phyloP scores from a whole-genome alignment of 53 echinoderm and acorn worm genomes.

The Pentamera pediparva region DNA sequence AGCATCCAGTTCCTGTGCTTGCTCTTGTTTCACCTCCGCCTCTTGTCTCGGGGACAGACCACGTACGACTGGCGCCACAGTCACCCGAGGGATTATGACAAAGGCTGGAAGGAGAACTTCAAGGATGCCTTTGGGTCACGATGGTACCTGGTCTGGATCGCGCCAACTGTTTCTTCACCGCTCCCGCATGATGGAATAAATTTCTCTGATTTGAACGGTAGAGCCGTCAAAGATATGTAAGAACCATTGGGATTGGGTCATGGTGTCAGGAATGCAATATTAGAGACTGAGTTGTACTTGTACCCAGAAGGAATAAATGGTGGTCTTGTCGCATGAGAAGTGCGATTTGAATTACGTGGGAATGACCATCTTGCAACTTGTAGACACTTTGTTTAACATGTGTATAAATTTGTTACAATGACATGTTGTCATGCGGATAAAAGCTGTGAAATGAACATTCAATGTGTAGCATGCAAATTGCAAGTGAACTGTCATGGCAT shows the following conservation, averaged over 20 bases:
- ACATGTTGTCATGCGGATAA: too few relatives aligned
- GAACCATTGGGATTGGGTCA: not conserved
- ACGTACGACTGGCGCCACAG: constrained; percentile 63
- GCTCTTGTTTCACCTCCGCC: constrained; percentile 41
- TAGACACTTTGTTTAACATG: too few relatives aligned
- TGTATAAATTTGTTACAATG: too few relatives aligned
- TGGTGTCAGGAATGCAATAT: too few relatives aligned
- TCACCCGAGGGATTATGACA: constrained; percentile 47
- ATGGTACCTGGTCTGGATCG: constrained; percentile 82
- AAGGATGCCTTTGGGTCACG: constrained; percentile 53
- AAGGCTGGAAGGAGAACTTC: constrained; percentile 62
- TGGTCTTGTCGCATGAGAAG: too few relatives aligned
- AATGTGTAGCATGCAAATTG: too few relatives aligned
- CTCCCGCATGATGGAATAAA: constrained; percentile 74
- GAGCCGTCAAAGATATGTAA: constrained; percentile 72
- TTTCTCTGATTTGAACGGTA: constrained; percentile 33
- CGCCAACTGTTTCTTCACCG: constrained; percentile 63
- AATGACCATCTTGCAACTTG: too few relatives aligned
- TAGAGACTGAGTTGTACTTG: too few relatives aligned
- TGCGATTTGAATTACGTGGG: too few relatives aligned
- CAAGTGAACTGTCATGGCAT: too few relatives aligned
- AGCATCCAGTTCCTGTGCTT: constrained; percentile 38
- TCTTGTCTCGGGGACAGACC: constrained; percentile 59
- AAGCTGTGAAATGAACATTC: too few relatives aligned
- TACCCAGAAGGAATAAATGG: too few relatives aligned